These are phyloP conservation scores for Ylistrum balloti DNA, from an alignment of 1,140 invertebrate genomes.

Conservation along the genomic window DNA sequence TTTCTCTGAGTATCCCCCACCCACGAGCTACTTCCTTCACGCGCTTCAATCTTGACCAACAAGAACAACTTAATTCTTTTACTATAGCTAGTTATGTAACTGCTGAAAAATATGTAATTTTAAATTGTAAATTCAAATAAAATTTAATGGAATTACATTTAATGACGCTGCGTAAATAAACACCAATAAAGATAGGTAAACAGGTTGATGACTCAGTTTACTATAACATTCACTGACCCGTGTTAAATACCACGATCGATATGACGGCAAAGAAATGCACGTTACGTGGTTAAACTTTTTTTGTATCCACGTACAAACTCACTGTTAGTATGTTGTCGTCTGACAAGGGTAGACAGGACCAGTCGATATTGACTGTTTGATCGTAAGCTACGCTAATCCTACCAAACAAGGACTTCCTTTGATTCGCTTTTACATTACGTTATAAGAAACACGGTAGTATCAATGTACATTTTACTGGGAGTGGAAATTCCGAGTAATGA, in stretches of 20 bases:
- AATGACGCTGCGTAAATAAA: background rate
- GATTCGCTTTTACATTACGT: background rate
- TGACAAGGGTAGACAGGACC: background rate
- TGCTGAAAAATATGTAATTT: too few relatives aligned
- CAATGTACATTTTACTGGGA: background rate
- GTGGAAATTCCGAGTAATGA: too few relatives aligned
- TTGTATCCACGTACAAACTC: background rate
- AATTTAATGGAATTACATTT: too few relatives aligned
- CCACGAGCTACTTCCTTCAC: too few relatives aligned
- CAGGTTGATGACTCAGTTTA: background rate
- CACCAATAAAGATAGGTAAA: background rate
- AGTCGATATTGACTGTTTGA: background rate
- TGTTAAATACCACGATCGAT: background rate
- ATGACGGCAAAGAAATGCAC: background rate
- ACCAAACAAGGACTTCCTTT: background rate
- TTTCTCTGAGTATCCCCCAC: too few relatives aligned
- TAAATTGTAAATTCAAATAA: too few relatives aligned
- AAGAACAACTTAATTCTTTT: too few relatives aligned
- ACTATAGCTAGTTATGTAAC: too few relatives aligned
- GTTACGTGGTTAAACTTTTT: background rate
- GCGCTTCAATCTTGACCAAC: too few relatives aligned
- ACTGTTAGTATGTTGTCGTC: background rate
- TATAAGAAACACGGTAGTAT: too few relatives aligned
- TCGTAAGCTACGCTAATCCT: background rate
- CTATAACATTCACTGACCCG: background rate